These are phyloP conservation scores for Spinibarbus caldwelli DNA, from an alignment of 2,797 vertebrate genomes.

Conservation along the genomic window DNA sequence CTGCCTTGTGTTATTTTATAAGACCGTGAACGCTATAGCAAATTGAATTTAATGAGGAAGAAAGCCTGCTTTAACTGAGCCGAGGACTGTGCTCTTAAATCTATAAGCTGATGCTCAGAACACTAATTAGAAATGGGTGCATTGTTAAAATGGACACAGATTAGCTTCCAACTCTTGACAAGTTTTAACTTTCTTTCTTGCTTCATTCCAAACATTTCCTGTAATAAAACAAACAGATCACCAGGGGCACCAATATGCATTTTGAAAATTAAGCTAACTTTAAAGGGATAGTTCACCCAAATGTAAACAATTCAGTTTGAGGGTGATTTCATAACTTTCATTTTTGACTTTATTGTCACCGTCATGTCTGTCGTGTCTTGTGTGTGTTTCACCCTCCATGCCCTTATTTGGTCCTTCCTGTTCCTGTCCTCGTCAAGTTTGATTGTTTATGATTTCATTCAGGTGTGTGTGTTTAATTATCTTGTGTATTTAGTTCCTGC, in stretches of 20 bases:
- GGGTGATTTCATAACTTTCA: not conserved
- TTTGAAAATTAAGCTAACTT: not conserved
- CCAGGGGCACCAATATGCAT: not conserved
- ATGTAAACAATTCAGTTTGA: not conserved
- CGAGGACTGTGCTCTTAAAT: slow-evolving; percentile 30
- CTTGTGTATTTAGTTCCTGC: too few relatives aligned
- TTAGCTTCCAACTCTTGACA: slow-evolving; percentile 1
- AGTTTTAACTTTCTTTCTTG: not conserved
- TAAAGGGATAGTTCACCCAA: not conserved
- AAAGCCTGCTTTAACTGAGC: slow-evolving; percentile 39
- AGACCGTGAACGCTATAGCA: slow-evolving; percentile 53
- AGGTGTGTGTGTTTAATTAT: too few relatives aligned
- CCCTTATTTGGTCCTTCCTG: too few relatives aligned
- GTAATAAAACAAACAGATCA: not conserved
- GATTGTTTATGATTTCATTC: too few relatives aligned
- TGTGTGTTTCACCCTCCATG: too few relatives aligned
- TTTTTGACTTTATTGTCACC: not conserved
- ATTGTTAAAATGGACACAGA: slow-evolving; percentile 55
- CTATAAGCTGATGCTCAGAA: slow-evolving; percentile 51
- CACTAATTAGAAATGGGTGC: slow-evolving; percentile 61
- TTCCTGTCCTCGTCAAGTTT: too few relatives aligned
- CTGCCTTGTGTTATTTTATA: slow-evolving; percentile 48
- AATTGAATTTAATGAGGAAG: slow-evolving; percentile 52
- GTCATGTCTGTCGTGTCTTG: too few relatives aligned
- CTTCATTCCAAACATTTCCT: not conserved